Evolutionary conservation across 2,113 vertebrate species (phyloP).

Genomic region (Phyllopteryx taeniolatus): DNA sequence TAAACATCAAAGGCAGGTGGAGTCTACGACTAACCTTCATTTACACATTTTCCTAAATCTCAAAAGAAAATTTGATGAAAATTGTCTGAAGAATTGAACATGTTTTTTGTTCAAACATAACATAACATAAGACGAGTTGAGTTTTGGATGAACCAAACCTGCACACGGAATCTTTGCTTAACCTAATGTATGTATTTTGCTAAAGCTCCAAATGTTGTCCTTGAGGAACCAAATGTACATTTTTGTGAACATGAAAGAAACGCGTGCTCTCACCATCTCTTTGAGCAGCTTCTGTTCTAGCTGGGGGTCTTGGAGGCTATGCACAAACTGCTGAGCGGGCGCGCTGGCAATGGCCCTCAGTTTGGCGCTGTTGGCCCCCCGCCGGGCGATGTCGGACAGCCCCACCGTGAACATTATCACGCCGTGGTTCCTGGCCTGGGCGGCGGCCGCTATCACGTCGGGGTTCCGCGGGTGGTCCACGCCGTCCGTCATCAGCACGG

Average conservation of each 20-base stretch:
- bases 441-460: conserved; percentile 67
- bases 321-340: conserved; percentile 67
- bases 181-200: background rate
- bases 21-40: too few species aligned
- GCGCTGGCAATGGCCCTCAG: conserved; percentile 79
- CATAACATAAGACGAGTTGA: background rate
- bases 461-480: conserved; percentile 84
- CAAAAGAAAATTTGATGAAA: too few species aligned
- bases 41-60: too few species aligned
- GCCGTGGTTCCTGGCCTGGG: conserved; percentile 75
- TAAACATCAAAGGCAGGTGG: too few species aligned
- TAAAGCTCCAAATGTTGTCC: background rate
- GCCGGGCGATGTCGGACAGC: conserved; percentile 67
- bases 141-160: background rate
- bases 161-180: background rate
- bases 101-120: background rate
- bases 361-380: conserved; percentile 73
- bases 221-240: too few species aligned
- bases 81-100: too few species aligned
- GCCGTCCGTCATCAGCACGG: conserved; percentile 84
- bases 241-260: background rate
- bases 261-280: conserved; percentile 67
- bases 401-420: conserved; percentile 81
- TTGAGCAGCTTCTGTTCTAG: conserved; percentile 70
- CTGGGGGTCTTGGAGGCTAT: conserved; percentile 75